Conservation (phyloP, 2,113 vertebrate genomes). For the Notiomystis cincta region DNA sequence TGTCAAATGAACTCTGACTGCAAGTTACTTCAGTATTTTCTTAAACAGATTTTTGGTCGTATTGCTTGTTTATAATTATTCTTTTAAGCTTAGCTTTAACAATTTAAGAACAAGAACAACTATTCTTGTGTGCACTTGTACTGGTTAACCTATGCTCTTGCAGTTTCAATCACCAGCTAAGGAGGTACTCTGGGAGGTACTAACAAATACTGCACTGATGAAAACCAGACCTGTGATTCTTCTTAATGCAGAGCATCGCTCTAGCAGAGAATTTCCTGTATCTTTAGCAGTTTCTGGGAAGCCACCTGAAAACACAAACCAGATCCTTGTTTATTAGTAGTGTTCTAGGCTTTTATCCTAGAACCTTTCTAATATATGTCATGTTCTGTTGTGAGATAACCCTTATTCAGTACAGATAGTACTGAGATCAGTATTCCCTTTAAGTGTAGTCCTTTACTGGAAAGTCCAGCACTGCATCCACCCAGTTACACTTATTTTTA, state of each 20-base stretch:
- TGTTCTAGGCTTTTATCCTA: background rate
- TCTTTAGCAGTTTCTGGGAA: background rate
- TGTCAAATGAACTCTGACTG: background rate
- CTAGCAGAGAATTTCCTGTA: background rate
- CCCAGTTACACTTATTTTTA: background rate
- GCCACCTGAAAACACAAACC: background rate
- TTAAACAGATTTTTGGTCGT: background rate
- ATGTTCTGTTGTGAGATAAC: background rate
- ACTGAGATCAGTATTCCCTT: background rate
- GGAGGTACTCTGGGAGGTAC: background rate
- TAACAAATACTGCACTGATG: background rate
- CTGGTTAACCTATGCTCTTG: background rate
- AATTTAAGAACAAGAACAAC: background rate
- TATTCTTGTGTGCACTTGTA: background rate
- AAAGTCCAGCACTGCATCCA: background rate
- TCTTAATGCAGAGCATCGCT: background rate
- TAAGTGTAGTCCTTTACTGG: background rate
- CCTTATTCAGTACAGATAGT: background rate
- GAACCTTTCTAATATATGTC: background rate
- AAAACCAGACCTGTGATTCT: background rate
- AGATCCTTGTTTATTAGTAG: background rate
- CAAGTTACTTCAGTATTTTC: background rate
- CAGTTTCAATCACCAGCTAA: background rate
- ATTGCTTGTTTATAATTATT: background rate
- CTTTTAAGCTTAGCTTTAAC: background rate